Percentiles rank a stretch among this genome's conserved stretches.
phyloP scores from a whole-genome alignment of 2,113 vertebrate genomes.

The Bufo bufo region DNA sequence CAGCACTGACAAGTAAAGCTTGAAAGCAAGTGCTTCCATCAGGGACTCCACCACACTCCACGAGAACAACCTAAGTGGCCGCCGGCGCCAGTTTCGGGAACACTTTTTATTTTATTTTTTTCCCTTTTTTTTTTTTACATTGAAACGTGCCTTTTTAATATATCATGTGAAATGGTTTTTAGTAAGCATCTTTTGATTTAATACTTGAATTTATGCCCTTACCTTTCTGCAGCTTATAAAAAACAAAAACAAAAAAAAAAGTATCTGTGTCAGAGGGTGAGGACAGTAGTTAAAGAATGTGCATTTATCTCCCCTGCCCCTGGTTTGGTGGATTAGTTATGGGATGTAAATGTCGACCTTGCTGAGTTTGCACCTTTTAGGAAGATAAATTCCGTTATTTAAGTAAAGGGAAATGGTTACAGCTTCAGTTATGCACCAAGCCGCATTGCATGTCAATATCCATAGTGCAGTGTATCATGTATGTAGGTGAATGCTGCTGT shows the following conservation, averaged over 20 bases:
- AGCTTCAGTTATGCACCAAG: background rate
- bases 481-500: background rate
- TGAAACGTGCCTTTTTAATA: constrained; percentile 51
- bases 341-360: background rate
- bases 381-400: constrained; percentile 49
- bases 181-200: constrained; percentile 30
- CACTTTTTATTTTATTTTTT: background rate
- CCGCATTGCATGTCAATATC: background rate
- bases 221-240: background rate
- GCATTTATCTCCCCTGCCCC: background rate
- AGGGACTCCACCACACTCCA: constrained; percentile 15
- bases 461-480: too few species aligned
- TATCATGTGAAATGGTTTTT: background rate
- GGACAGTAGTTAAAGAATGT: constrained; percentile 17
- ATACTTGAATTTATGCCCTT: constrained; percentile 47
- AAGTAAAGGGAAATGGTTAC: constrained; percentile 19
- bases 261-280: background rate
- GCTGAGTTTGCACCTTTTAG: constrained; percentile 42
- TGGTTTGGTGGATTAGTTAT: background rate
- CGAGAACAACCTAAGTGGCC: background rate
- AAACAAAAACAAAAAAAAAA: background rate
- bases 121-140: constrained; percentile 11
- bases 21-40: constrained; percentile 6
- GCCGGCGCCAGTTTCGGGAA: background rate
- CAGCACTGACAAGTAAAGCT: background rate